Percentiles rank a stretch among this genome's conserved stretches.
Evolutionary conservation across 2,797 vertebrate genomes (phyloP).

Genomic region (Sardinella longiceps): DNA sequence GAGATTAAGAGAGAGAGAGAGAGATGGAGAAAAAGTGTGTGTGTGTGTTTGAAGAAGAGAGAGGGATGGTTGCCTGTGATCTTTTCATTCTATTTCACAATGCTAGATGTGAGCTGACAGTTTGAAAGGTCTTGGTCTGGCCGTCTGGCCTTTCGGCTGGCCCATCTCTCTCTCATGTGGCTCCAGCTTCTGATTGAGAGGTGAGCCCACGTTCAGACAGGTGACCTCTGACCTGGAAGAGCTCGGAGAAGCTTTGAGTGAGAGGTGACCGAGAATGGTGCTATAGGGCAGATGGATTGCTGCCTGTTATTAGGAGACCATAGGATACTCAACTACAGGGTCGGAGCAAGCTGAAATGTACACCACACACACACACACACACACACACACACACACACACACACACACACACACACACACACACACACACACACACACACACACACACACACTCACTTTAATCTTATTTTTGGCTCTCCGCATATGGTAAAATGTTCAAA

Average conservation of each 20-base stretch:
- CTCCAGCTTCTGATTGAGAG: background rate
- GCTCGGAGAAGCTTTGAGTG: background rate
- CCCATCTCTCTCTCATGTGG: background rate
- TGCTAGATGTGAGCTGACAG: background rate
- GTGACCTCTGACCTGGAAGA: slow-evolving; percentile 1
- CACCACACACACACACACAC: background rate
- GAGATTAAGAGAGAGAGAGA: too few relatives aligned
- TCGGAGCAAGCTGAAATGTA: background rate
- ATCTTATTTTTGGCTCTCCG: too few relatives aligned
- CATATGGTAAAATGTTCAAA: too few relatives aligned
- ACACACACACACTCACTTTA: background rate
- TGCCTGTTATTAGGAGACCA: background rate
- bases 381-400: background rate
- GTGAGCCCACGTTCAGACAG: background rate
- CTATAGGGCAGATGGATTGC: background rate
- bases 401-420: too few relatives aligned
- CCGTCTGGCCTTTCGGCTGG: background rate
- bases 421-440: too few relatives aligned
- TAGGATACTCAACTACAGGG: background rate
- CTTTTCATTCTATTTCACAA: background rate
- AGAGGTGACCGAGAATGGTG: background rate
- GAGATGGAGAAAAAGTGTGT: background rate
- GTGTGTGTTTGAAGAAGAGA: background rate
- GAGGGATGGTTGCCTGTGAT: background rate
- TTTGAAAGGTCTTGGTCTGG: slow-evolving; percentile 14